These are phyloP conservation scores for Conger conger DNA, from an alignment of 2,113 vertebrate genomes.

Conservation along the genomic window DNA sequence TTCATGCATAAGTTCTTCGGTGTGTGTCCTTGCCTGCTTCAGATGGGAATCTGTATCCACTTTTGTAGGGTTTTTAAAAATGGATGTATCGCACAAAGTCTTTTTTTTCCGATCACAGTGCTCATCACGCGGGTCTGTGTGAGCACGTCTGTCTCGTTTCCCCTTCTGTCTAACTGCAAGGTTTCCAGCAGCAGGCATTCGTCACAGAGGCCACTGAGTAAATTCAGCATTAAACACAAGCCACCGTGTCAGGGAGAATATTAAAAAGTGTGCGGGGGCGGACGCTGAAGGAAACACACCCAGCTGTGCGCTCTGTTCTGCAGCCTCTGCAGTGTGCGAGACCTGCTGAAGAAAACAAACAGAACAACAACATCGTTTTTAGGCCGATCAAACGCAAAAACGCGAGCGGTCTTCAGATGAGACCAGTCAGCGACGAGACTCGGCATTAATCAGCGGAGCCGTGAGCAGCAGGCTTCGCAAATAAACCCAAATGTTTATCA, in stretches of 20 bases:
- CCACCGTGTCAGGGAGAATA: not conserved
- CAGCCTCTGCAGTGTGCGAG: not conserved
- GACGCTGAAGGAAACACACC: not conserved
- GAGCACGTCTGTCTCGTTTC: not conserved
- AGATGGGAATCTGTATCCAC: not conserved
- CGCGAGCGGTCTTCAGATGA: too few relatives aligned
- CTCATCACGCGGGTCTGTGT: not conserved
- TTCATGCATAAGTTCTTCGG: not conserved
- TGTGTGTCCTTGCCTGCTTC: not conserved
- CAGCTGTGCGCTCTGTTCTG: not conserved
- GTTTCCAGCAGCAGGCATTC: not conserved
- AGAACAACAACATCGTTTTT: not conserved
- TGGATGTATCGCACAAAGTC: too few relatives aligned
- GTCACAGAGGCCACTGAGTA: not conserved
- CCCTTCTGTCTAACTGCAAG: not conserved
- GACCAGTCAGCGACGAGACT: not conserved
- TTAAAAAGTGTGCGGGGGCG: not conserved
- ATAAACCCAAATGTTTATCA: conserved; percentile 3
- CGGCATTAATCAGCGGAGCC: not conserved
- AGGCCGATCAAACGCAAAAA: not conserved
- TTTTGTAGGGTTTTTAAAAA: not conserved
- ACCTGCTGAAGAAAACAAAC: not conserved
- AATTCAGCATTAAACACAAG: not conserved
- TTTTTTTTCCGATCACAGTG: not conserved
- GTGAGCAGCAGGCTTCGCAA: not conserved